phyloP scores from a whole-genome alignment of 2,113 vertebrate species.

The Phalacrocorax aristotelis region DNA sequence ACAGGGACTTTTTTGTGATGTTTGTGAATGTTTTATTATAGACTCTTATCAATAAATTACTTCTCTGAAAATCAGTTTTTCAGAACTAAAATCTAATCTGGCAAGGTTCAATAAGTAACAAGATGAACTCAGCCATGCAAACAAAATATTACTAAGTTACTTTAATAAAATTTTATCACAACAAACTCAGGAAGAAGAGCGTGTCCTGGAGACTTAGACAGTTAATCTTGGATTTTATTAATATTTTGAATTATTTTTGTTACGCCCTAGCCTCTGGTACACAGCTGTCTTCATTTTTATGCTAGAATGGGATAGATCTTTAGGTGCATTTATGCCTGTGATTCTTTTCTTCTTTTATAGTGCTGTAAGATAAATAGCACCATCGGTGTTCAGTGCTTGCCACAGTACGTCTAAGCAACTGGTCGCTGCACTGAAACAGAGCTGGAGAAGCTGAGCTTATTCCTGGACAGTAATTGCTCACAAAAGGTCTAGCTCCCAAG shows the following conservation, averaged over 20 bases:
- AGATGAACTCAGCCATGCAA: constrained; percentile 32
- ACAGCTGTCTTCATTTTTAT: neutral
- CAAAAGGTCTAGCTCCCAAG: neutral
- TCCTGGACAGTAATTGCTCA: neutral
- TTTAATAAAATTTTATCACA: constrained; percentile 63
- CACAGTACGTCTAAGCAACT: neutral
- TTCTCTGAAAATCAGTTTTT: constrained; percentile 27
- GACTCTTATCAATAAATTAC: constrained; percentile 14
- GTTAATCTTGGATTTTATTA: constrained; percentile 47
- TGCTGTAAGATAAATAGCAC: neutral
- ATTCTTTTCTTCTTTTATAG: neutral
- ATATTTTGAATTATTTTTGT: constrained; percentile 23
- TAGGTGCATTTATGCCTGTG: neutral
- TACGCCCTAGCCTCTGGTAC: neutral
- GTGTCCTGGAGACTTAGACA: neutral
- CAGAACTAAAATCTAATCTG: constrained; percentile 43
- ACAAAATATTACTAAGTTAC: constrained; percentile 53
- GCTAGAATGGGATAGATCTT: neutral
- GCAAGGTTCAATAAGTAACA: constrained; percentile 23
- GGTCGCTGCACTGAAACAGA: neutral
- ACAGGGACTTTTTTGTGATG: neutral
- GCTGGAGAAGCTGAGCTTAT: neutral
- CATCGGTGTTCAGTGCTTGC: neutral
- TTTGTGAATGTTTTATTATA: constrained; percentile 21
- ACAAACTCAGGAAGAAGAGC: neutral